Percentiles rank a stretch among this genome's conserved stretches.
Conservation (phyloP, 2,888 invertebrate genomes). For the Andrena bucephala region DNA sequence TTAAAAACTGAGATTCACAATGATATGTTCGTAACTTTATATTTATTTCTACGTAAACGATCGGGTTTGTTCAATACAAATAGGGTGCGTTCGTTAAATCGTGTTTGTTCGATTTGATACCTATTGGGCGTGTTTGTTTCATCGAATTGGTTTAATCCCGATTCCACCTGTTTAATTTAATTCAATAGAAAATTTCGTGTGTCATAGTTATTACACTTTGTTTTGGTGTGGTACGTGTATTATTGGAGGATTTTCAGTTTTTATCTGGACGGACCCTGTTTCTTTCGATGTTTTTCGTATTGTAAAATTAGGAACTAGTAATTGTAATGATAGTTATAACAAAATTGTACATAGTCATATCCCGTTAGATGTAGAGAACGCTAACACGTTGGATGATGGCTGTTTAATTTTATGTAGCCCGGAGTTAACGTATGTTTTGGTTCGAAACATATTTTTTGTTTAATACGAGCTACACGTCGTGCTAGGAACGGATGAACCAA, state of each 20-base stretch:
- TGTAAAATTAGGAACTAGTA: not conserved
- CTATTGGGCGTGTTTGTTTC: too few species aligned
- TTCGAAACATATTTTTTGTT: slow-evolving; percentile 67
- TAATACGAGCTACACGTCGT: slow-evolving; percentile 59
- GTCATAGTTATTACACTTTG: not conserved
- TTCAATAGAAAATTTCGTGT: slow-evolving; percentile 7
- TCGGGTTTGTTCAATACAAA: not conserved
- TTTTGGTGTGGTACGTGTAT: not conserved
- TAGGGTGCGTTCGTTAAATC: too few species aligned
- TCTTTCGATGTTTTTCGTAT: slow-evolving; percentile 3
- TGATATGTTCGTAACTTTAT: slow-evolving; percentile 7
- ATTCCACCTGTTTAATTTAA: not conserved
- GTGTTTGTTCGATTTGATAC: too few species aligned
- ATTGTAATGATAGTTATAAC: slow-evolving; percentile 34
- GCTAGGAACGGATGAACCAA: not conserved
- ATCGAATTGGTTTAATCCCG: slow-evolving; percentile 2
- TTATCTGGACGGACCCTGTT: not conserved
- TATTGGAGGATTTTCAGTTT: not conserved
- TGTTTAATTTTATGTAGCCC: slow-evolving; percentile 56
- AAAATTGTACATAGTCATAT: slow-evolving; percentile 68
- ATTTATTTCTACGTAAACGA: slow-evolving; percentile 20
- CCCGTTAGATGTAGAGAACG: slow-evolving; percentile 78
- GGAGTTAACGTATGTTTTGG: slow-evolving; percentile 76
- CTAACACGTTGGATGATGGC: slow-evolving; percentile 79
- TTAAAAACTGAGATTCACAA: slow-evolving; percentile 1